Conservation (phyloP, 2,888 invertebrate species). For the Cerastoderma edule region DNA sequence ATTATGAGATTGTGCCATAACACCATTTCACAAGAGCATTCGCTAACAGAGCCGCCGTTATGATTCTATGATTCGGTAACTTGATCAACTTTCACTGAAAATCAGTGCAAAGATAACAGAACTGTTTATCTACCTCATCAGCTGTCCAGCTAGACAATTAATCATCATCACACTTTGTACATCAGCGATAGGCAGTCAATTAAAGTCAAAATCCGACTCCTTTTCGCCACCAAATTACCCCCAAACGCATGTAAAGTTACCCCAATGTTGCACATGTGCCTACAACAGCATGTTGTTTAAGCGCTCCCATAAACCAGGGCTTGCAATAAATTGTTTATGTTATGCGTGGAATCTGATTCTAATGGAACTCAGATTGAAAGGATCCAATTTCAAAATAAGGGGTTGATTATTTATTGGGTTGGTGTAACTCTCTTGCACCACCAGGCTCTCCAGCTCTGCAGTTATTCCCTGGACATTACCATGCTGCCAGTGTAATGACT, state of each 20-base stretch:
- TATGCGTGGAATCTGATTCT: slow-evolving; percentile 42
- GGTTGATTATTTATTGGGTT: slow-evolving; percentile 33
- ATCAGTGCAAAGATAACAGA: slow-evolving; percentile 1
- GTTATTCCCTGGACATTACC: too few relatives aligned
- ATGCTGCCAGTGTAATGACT: too few relatives aligned
- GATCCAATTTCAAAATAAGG: slow-evolving; percentile 42
- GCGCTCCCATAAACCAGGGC: slow-evolving; percentile 32
- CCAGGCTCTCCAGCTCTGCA: background rate
- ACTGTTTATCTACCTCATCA: slow-evolving; percentile 3
- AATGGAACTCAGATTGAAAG: slow-evolving; percentile 22
- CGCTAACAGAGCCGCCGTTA: too few relatives aligned
- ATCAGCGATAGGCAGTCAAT: slow-evolving; percentile 16
- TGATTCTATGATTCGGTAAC: too few relatives aligned
- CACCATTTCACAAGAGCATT: too few relatives aligned
- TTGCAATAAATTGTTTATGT: slow-evolving; percentile 46
- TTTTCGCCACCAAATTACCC: background rate
- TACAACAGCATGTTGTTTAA: slow-evolving; percentile 46
- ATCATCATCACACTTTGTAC: slow-evolving; percentile 11
- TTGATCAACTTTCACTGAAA: too few relatives aligned
- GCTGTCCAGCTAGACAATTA: slow-evolving; percentile 5
- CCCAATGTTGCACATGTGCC: slow-evolving; percentile 18
- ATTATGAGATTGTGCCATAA: too few relatives aligned
- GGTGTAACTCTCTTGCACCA: slow-evolving; percentile 35
- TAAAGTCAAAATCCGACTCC: slow-evolving; percentile 19
- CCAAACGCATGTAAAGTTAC: slow-evolving; percentile 10